phyloP scores from a whole-genome alignment of 2,797 vertebrate species.

The Protonibea diacanthus region DNA sequence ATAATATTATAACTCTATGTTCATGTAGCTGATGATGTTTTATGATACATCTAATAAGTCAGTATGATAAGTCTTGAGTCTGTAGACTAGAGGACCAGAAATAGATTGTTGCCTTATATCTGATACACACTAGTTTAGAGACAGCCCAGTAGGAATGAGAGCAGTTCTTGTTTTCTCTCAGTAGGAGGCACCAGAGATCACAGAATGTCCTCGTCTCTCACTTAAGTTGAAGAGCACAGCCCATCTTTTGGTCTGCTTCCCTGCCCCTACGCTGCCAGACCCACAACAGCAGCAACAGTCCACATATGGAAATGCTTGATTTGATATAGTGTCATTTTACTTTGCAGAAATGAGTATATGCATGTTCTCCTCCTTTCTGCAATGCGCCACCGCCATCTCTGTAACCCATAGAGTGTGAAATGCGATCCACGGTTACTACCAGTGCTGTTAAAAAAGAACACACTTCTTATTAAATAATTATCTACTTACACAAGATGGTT shows the following conservation, averaged over 20 bases:
- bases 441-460: slow-evolving; percentile 89
- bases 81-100: slow-evolving; percentile 7
- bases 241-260: slow-evolving; percentile 68
- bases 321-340: slow-evolving; percentile 99
- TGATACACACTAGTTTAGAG: not conserved
- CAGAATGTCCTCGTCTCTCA: slow-evolving; percentile 57
- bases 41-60: slow-evolving; percentile 18
- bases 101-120: slow-evolving; percentile 4
- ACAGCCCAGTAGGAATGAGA: not conserved
- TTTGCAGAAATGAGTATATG: slow-evolving; percentile 98
- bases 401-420: slow-evolving; percentile 94
- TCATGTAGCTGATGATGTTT: slow-evolving; percentile 28
- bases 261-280: slow-evolving; percentile 54
- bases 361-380: slow-evolving; percentile 79
- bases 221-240: slow-evolving; percentile 33
- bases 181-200: slow-evolving; percentile 92
- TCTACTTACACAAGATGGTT: slow-evolving; percentile 84
- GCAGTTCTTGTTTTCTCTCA: slow-evolving; percentile 76
- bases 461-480: slow-evolving; percentile 93
- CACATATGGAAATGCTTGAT: slow-evolving; percentile 99
- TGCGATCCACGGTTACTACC: slow-evolving; percentile 93
- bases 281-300: slow-evolving; percentile 85
- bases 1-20: slow-evolving; percentile 33
- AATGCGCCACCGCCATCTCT: slow-evolving; percentile 57
- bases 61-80: slow-evolving; percentile 12